Base-by-base conservation (phyloP, 2,888 invertebrate species). In the Poecilus cupreus region DNA sequence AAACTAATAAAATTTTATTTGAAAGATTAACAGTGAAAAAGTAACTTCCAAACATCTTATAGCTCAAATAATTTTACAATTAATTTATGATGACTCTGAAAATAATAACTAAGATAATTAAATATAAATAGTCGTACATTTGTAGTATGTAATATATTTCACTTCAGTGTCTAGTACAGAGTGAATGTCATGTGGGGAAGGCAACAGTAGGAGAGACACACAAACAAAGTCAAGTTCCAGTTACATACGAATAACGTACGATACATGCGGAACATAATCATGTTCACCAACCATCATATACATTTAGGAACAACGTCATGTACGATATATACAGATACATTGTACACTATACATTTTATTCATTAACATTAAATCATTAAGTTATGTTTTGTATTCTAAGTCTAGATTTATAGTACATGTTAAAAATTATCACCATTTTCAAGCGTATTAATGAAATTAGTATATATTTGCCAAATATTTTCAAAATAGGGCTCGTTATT, bases 401-500 rank as follows among this genome's bases (percentile, higher is more conserved):
- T 54, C 24, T 54, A 54, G 16, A 16, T 57, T 77, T 37, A 54
- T 57, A 37, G 18, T 64, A 80, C 37, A 37, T 72, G 54, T 80
- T 80, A 72, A 24, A 80, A 80, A 80, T 80, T 80, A 80, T 80
- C 80, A 80, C 80, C 80, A 72, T 80, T 80, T 80, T 80, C 80
- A 80, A 80, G 80, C 80, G 80, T 80, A 80, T 80, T 80, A 80
- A 80, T 80, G 10, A 80, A 80, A 80, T 72, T 68, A 80, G 76
- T 64, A 54, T n/a, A 13, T 82, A 83, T 79, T 82, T 72, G 86
- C 84, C 85, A 86, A 86, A 83, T 84, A 85, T 86, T 87, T 87
- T 85, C 86, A 87, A 87, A 85, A 85, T 85, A 86, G 88, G 88
- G 87, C 88, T 88, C 88, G 82, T 60, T 84, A 82, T 84, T 83